Conservation (phyloP, 2,888 invertebrate species). For the Magallana nippona region DNA sequence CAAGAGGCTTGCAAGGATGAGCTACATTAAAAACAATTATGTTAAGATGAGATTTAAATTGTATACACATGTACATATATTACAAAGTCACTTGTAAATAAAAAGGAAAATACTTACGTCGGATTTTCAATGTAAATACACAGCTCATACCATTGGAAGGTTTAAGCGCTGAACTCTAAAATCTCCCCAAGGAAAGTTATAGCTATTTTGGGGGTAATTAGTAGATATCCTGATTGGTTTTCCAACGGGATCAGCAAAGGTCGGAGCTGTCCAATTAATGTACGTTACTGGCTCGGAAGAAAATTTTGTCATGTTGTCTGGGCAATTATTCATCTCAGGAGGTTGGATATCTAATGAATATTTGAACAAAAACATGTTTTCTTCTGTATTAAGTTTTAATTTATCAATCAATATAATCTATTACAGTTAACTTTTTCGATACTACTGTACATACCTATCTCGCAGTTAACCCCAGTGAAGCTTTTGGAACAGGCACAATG, state of each 20-base stretch:
- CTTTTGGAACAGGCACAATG: neutral
- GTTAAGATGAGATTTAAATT: no score
- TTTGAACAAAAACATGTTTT: neutral
- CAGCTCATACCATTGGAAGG: constrained; percentile 52
- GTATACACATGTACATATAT: neutral
- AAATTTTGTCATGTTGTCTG: neutral
- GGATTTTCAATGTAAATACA: constrained; percentile 41
- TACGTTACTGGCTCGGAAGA: constrained; percentile 37
- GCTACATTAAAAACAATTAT: neutral
- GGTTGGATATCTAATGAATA: constrained; percentile 51
- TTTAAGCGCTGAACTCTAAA: constrained; percentile 49
- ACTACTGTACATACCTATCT: neutral
- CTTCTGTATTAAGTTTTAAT: no score
- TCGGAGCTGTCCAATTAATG: constrained; percentile 47
- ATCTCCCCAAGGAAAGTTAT: constrained; percentile 54
- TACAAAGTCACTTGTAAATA: neutral
- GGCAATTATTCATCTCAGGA: constrained; percentile 45
- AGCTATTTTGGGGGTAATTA: constrained; percentile 46
- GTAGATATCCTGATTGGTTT: constrained; percentile 35
- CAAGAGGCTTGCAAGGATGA: constrained; percentile 14
- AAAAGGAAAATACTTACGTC: constrained; percentile 45
- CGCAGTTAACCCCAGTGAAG: neutral
- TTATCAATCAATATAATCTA: no score
- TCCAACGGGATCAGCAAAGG: constrained; percentile 46
- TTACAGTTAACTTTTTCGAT: no score